phyloP scores from a whole-genome alignment of 2,797 vertebrate species.

The Anabacerthia variegaticeps region DNA sequence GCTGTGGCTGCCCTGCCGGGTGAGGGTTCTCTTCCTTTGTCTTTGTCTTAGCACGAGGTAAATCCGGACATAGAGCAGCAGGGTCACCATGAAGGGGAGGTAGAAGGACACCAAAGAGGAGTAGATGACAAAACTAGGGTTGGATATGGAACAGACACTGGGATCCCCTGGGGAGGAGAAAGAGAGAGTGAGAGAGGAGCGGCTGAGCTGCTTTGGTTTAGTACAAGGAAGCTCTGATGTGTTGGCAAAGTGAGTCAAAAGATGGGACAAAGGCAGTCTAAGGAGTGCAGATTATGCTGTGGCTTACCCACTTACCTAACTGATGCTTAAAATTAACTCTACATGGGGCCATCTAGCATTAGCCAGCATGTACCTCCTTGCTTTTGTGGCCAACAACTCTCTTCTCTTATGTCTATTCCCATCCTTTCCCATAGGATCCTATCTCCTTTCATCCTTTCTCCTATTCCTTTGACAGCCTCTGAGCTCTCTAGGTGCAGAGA shows the following conservation, averaged over 20 bases:
- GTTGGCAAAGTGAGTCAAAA: not conserved
- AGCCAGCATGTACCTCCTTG: not conserved
- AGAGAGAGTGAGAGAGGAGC: not conserved
- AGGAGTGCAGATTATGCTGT: not conserved
- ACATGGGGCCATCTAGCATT: not conserved
- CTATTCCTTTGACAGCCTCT: not conserved
- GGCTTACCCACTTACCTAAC: not conserved
- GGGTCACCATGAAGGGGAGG: slow-evolving; percentile 89
- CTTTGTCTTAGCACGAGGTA: slow-evolving; percentile 90
- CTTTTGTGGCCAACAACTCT: not conserved
- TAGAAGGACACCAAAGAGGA: slow-evolving; percentile 96
- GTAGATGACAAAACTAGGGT: slow-evolving; percentile 93
- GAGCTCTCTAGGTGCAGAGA: not conserved
- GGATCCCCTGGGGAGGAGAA: slow-evolving; percentile 82
- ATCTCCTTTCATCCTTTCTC: not conserved
- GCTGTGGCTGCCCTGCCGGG: slow-evolving; percentile 84
- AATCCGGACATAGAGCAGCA: slow-evolving; percentile 92
- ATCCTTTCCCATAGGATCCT: not conserved
- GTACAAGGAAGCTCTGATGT: not conserved
- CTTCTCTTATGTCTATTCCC: not conserved
- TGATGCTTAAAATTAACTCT: not conserved
- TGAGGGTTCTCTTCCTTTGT: slow-evolving; percentile 85
- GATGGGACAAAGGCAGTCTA: not conserved
- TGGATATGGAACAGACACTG: slow-evolving; percentile 92
- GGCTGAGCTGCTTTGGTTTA: not conserved